Conservation (phyloP, 2,888 invertebrate species). For the Panopea generosa region DNA sequence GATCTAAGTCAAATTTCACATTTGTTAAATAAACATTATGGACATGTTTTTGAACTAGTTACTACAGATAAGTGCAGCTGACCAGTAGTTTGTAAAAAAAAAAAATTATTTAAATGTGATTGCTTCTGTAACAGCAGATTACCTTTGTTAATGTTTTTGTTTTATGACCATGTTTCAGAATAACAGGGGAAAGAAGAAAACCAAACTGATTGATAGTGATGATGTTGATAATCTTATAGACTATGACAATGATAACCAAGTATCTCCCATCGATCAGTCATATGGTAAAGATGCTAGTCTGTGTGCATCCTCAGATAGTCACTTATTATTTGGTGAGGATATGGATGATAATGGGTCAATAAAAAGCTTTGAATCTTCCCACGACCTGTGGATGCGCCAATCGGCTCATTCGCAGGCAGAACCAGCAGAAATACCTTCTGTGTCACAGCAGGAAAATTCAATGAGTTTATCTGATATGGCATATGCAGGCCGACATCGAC, state of each 20-base stretch:
- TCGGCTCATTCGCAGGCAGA: slow-evolving; percentile 35
- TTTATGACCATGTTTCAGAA: slow-evolving; percentile 62
- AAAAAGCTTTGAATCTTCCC: slow-evolving; percentile 34
- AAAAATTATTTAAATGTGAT: too few species aligned
- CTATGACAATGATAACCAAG: slow-evolving; percentile 15
- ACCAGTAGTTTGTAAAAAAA: too few species aligned
- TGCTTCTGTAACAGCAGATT: too few species aligned
- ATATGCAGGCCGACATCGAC: slow-evolving; percentile 63
- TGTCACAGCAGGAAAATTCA: slow-evolving; percentile 18
- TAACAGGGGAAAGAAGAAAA: slow-evolving; percentile 59
- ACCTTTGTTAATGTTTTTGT: too few species aligned
- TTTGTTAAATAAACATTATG: too few species aligned
- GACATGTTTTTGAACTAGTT: too few species aligned
- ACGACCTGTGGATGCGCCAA: slow-evolving; percentile 56
- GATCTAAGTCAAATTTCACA: too few species aligned
- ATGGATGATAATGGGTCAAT: slow-evolving; percentile 41
- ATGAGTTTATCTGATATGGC: slow-evolving; percentile 62
- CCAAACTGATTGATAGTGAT: slow-evolving; percentile 9
- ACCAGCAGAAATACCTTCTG: slow-evolving; percentile 20
- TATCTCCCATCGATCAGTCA: slow-evolving; percentile 26
- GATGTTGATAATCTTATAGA: slow-evolving; percentile 8
- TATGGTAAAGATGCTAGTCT: slow-evolving; percentile 57
- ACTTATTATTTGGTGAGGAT: slow-evolving; percentile 54
- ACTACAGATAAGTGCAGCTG: too few species aligned
- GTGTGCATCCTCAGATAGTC: slow-evolving; percentile 37